Evolutionary conservation across 2,888 invertebrate species (phyloP).

Genomic region (Tortricodes alternella): DNA sequence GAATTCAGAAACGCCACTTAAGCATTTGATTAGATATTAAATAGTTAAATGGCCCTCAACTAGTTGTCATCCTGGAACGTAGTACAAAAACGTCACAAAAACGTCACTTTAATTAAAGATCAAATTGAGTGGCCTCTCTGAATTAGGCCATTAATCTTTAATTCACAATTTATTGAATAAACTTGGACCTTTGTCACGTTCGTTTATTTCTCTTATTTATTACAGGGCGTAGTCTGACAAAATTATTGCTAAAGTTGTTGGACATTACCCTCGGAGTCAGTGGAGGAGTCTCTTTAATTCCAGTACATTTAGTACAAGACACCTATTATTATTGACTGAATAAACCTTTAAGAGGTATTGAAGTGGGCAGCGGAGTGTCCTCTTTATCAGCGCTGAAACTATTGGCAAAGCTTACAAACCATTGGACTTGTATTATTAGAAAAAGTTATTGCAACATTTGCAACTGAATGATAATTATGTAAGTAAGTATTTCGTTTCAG

Average conservation of each 20-base stretch:
- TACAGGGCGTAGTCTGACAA: slow-evolving; percentile 38
- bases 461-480: no score
- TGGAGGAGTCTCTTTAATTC: slow-evolving; percentile 38
- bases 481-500: no score
- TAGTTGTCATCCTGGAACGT: no score
- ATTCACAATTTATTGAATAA: slow-evolving; percentile 18
- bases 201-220: slow-evolving; percentile 38
- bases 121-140: no score
- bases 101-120: no score
- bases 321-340: slow-evolving; percentile 16
- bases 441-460: no score
- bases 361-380: background rate
- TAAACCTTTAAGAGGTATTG: background rate
- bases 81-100: no score
- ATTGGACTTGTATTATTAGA: no score
- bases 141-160: slow-evolving; percentile 2
- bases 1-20: no score
- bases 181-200: slow-evolving; percentile 17
- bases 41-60: no score
- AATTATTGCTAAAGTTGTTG: slow-evolving; percentile 49
- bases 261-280: slow-evolving; percentile 35
- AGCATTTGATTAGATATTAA: no score
- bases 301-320: slow-evolving; percentile 40
- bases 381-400: background rate
- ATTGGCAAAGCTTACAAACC: no score